Evolutionary conservation across 2,888 invertebrate genomes (phyloP).

Genomic region (Xylocampa areola): DNA sequence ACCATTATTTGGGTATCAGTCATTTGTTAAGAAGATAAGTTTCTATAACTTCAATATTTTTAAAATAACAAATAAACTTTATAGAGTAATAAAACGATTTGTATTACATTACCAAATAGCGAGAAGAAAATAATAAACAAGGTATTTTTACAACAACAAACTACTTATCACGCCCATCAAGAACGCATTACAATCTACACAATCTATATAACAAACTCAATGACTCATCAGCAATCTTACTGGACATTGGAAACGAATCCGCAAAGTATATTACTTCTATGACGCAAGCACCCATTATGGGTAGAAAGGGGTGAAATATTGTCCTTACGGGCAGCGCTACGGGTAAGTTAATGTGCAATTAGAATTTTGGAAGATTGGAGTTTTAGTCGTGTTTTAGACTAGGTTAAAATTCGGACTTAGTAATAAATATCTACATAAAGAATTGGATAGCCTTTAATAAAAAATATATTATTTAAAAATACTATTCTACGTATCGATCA

Average conservation of each 20-base stretch:
- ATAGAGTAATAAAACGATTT: too few relatives aligned
- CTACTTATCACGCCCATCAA: constrained; percentile 27
- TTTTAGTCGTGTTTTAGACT: background rate
- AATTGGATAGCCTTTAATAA: too few relatives aligned
- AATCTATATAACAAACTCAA: constrained; percentile 21
- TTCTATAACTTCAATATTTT: too few relatives aligned
- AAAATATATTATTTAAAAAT: too few relatives aligned
- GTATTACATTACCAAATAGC: too few relatives aligned
- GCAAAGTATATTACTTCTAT: constrained; percentile 16
- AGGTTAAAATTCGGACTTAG: too few relatives aligned
- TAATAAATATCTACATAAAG: too few relatives aligned
- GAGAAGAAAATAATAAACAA: too few relatives aligned
- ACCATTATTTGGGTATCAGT: too few relatives aligned
- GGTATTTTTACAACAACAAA: background rate
- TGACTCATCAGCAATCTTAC: constrained; percentile 27
- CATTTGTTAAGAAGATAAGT: too few relatives aligned
- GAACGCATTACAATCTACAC: constrained; percentile 28
- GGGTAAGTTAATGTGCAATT: constrained; percentile 12
- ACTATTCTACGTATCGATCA: too few relatives aligned
- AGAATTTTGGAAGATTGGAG: constrained; percentile 8
- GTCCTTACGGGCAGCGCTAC: constrained; percentile 6
- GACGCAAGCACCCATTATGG: constrained; percentile 24
- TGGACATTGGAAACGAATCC: constrained; percentile 14
- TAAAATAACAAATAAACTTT: too few relatives aligned
- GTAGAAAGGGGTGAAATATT: constrained; percentile 31